phyloP scores from a whole-genome alignment of 1,140 invertebrate species.

The Pseudoatta argentina region DNA sequence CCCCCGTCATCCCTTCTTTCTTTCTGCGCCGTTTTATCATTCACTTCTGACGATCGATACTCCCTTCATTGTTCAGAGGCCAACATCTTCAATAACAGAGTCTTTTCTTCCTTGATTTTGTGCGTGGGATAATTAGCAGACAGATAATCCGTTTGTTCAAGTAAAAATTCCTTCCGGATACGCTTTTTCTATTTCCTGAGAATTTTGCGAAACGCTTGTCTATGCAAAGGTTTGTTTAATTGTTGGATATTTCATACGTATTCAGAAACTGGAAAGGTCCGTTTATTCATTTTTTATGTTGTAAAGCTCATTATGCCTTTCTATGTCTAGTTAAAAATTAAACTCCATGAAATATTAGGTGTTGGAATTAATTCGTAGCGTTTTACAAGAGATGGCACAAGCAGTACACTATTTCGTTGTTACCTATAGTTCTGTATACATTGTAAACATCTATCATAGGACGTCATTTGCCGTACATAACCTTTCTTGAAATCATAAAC shows the following conservation, averaged over 20 bases:
- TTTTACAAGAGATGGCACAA: no score
- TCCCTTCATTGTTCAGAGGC: neutral
- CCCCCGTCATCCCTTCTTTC: neutral
- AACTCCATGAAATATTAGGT: neutral
- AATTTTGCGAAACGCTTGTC: neutral
- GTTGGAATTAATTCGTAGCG: no score
- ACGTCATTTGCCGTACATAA: no score
- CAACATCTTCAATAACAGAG: constrained; percentile 34
- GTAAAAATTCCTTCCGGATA: neutral
- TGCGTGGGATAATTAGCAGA: constrained; percentile 34
- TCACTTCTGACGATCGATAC: constrained; percentile 54
- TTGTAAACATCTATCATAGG: no score
- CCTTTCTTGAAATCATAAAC: no score
- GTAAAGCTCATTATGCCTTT: neutral
- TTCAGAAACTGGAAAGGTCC: neutral
- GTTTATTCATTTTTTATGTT: neutral
- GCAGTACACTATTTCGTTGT: no score
- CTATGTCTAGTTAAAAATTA: neutral
- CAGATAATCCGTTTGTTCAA: neutral
- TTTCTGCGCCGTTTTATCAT: constrained; percentile 20
- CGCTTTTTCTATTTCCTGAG: neutral
- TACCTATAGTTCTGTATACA: no score
- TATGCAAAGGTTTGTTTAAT: neutral
- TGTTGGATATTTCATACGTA: neutral
- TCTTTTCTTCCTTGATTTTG: constrained; percentile 13